Percentiles rank a stretch among this genome's conserved stretches.
Conservation (phyloP, 2,113 vertebrate species). For the Blennius ocellaris region DNA sequence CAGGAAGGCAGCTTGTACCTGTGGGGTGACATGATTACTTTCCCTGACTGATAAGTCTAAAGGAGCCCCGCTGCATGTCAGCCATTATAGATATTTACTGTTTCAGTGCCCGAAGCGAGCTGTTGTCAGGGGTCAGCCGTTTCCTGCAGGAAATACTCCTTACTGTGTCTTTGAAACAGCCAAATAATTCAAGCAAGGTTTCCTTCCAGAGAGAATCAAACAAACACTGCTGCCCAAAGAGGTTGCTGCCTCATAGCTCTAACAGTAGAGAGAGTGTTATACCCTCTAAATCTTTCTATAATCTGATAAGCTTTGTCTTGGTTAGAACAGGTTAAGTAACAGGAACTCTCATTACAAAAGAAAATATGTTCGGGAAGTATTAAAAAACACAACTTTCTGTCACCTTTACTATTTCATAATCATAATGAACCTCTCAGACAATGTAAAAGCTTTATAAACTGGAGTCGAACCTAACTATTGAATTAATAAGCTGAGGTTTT, state of each 20-base stretch:
- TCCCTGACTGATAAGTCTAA: slow-evolving; percentile 35
- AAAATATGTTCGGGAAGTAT: too few species aligned
- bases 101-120: slow-evolving; percentile 21
- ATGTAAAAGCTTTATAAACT: too few species aligned
- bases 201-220: slow-evolving; percentile 18
- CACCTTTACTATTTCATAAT: too few species aligned
- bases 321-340: too few species aligned
- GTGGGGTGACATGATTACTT: slow-evolving; percentile 33
- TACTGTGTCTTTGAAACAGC: slow-evolving; percentile 23
- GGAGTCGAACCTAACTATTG: too few species aligned
- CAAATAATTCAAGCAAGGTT: slow-evolving; percentile 31
- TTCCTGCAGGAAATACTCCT: slow-evolving; percentile 2
- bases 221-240: neutral
- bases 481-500: too few species aligned
- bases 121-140: slow-evolving; percentile 22
- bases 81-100: slow-evolving; percentile 50
- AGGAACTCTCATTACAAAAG: too few species aligned
- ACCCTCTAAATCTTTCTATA: too few species aligned
- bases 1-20: slow-evolving; percentile 16
- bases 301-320: too few species aligned
- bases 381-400: too few species aligned
- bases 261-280: neutral
- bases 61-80: slow-evolving; percentile 21
- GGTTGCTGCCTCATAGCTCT: neutral
- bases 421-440: too few species aligned